Evolutionary conservation across 2,797 vertebrate species (phyloP).

Genomic region (Simalia tracyae): DNA sequence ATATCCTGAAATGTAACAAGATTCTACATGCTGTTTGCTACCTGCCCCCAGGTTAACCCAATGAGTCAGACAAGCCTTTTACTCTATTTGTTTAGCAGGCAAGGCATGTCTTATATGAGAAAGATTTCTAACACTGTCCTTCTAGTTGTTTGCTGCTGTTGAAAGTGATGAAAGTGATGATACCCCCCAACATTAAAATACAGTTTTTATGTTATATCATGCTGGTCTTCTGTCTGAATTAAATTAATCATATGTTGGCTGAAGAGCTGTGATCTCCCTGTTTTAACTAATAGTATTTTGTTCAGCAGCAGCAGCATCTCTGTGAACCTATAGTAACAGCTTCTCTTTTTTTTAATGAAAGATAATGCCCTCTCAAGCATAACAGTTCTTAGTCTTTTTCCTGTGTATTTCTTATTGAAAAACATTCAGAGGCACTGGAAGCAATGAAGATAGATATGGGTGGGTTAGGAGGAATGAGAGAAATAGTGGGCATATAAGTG

Average conservation of each 20-base stretch:
- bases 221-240: constrained; percentile 28
- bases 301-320: background rate
- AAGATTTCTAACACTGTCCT: background rate
- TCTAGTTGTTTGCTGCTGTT: constrained; percentile 49
- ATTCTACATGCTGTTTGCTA: constrained; percentile 32
- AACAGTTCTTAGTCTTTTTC: background rate
- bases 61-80: constrained; percentile 34
- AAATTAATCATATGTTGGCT: background rate
- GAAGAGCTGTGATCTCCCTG: background rate
- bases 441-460: background rate
- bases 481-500: constrained; percentile 27
- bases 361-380: background rate
- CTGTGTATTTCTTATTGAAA: background rate
- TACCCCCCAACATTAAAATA: background rate
- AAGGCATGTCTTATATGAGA: background rate
- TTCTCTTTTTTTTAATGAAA: background rate
- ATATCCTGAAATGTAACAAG: background rate
- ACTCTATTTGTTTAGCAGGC: constrained; percentile 11
- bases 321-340: background rate
- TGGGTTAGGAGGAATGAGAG: background rate
- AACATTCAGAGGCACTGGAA: background rate
- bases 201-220: constrained; percentile 4
- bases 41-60: constrained; percentile 43
- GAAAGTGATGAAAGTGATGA: constrained; percentile 42
- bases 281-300: constrained; percentile 31